phyloP scores from a whole-genome alignment of 2,113 vertebrate genomes.

The Gymnobelideus leadbeateri region DNA sequence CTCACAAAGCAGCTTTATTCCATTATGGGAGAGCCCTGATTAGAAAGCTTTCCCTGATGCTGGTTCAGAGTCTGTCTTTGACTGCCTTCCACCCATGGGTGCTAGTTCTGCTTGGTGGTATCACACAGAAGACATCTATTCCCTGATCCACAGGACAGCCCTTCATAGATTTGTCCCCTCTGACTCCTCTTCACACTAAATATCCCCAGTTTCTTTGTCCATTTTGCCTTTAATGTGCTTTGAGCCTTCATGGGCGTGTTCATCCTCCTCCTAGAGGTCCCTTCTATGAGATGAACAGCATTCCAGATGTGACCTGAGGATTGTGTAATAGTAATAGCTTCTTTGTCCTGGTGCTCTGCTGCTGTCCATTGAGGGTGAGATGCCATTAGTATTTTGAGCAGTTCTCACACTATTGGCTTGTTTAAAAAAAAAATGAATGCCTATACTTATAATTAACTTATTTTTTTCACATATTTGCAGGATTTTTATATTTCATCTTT shows the following conservation, averaged over 20 bases:
- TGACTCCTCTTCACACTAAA: neutral
- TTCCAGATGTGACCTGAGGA: neutral
- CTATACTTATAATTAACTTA: neutral
- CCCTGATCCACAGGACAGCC: too few species aligned
- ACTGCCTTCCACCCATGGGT: too few species aligned
- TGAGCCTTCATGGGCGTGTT: too few species aligned
- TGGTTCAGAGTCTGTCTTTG: too few species aligned
- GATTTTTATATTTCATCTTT: neutral
- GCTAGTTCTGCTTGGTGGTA: too few species aligned
- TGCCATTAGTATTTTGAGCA: neutral
- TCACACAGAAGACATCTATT: too few species aligned
- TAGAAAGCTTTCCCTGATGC: too few species aligned
- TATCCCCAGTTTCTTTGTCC: neutral
- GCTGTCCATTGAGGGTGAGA: neutral
- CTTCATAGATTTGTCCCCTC: too few species aligned
- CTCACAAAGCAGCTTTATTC: too few species aligned
- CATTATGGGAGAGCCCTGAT: too few species aligned
- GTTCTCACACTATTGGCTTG: neutral
- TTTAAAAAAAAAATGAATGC: neutral
- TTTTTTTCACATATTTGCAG: neutral
- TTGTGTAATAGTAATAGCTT: neutral
- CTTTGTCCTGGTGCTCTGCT: neutral
- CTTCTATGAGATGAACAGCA: too few species aligned
- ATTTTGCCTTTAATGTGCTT: neutral
- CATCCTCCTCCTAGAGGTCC: neutral